Base-by-base conservation (phyloP, 1,140 invertebrate species). In the Rhopalosiphum maidis region DNA sequence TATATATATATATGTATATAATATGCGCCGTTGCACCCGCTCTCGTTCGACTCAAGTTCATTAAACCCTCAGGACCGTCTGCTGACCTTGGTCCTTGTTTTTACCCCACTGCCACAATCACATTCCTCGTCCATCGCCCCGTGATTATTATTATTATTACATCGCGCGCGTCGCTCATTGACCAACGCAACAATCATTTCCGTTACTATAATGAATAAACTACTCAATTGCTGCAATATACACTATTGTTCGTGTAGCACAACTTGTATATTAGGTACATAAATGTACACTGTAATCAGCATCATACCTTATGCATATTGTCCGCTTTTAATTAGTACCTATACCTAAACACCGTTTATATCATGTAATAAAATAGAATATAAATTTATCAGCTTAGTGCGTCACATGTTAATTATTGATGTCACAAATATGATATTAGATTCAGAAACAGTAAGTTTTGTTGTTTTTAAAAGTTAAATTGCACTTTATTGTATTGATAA, bases 81-180 rank as follows among this genome's bases (percentile, higher is more conserved):
- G 91, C 46, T 92, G 91, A 92, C 91, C 91, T 92, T 92, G 91
- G 91, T 92, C 91, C 91, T 85, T 92, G 91, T 92, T 92, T 92
- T 92, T 92, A 92, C 51, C 35, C 35, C 46, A 35, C 51, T n/a
- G 5, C 35, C 88, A 37, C 21, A 51, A 88, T 88, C 46, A 88
- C 88, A 41, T 23, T 35, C 88, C 35, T 30, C 60, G 88, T 30
- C 37, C 22, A 54, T 23, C 48, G 46, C 21, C 21, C 86, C 46
- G 87, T 8, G 8, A 21, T 87, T 85, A 41, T 85, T 41, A 83
- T 46, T 88, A 48, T 88, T 51, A 88, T 88, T 43, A n/a, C n/a
- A 43, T 23, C n/a, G 43, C 21, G n/a, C n/a, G 43, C 87, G 87
- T 48, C 60, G 21, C 25, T 30, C 55, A 41, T 90, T 90, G 89